Evolutionary conservation across 2,888 invertebrate species (phyloP), one percentile per base, ranked within the genome.

Genomic region (Erebia aethiops): DNA sequence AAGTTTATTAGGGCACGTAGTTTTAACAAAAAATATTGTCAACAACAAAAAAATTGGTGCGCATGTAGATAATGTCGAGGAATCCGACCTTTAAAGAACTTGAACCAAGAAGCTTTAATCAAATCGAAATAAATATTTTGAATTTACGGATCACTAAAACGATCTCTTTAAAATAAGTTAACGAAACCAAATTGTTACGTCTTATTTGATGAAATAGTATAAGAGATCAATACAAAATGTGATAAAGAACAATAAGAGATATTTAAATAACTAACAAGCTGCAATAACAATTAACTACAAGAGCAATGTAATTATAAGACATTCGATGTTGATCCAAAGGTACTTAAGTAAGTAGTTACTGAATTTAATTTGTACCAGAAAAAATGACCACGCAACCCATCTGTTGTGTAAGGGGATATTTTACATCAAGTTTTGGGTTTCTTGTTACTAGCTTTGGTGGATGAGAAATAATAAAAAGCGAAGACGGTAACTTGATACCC

Each of bases 361-460:
- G 65, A 64, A 69, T 66, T 72, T 18, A 70, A 70, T 64, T 67
- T 54, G 54, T 61, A 62, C 16, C 60, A 57, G 26, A 69, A 68
- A 72, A 71, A 71, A 21, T 70, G 66, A 72, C 57, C 43, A 71
- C 69, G 63, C 70, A 58, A 60, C 71, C 58, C 86, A 86, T 87
- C 85, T 84, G 72, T 81, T 78, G 71, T 78, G 88, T 89, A 90
- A 91, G 85, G 77, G 80, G 87, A 92, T 90, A 81, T 78, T 73
- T 76, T 75, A 74, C 73, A 71, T 67, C 57, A 74, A 78, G 82
- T 83, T 83, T 91, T 85, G 77, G 78, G 85, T 92, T 90, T 86
- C 92, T 83, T 77, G 57, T 60, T 67, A 67, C 67, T 67, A 58
- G 67, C 35, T 16, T 58, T 82, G 87, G 88, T 89, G 85, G 85